Evolutionary conservation across 2,797 vertebrate genomes (phyloP).

Genomic region (Xyrichtys novacula): DNA sequence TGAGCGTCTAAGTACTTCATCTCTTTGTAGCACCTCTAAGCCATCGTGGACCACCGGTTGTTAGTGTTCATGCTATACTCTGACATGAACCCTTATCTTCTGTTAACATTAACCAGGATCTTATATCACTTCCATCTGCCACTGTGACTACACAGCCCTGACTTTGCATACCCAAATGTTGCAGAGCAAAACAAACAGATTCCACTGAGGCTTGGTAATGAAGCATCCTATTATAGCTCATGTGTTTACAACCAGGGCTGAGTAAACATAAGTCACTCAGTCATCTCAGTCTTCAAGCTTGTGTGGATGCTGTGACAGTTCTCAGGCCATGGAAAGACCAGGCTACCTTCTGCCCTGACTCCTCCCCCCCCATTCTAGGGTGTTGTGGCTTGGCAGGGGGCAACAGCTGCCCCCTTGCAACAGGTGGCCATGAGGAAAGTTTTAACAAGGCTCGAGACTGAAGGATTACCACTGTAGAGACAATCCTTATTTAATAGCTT

Average conservation of each 20-base stretch:
- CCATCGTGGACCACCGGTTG: constrained; percentile 29
- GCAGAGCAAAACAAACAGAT: constrained; percentile 22
- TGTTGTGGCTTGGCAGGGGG: constrained; percentile 48
- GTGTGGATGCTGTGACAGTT: constrained; percentile 50
- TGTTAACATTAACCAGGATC: constrained; percentile 26
- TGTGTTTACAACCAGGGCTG: constrained; percentile 33
- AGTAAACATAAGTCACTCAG: constrained; percentile 35
- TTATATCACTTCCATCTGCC: constrained; percentile 19
- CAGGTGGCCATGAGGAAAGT: constrained; percentile 82
- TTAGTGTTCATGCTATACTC: constrained; percentile 5
- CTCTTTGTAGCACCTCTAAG: constrained; percentile 49
- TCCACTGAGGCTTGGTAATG: neutral
- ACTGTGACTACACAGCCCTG: neutral
- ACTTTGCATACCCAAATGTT: constrained; percentile 19
- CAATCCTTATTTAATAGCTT: constrained; percentile 73
- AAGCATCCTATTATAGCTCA: constrained; percentile 27
- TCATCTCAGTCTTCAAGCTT: constrained; percentile 35
- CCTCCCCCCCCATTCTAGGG: constrained; percentile 33
- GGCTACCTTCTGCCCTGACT: constrained; percentile 10
- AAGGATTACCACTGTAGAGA: constrained; percentile 68
- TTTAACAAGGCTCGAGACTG: constrained; percentile 77
- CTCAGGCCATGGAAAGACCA: constrained; percentile 13
- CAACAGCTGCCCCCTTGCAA: constrained; percentile 79
- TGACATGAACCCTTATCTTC: constrained; percentile 16
- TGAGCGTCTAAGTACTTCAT: constrained; percentile 33